Percentiles rank a stretch among this genome's conserved stretches.
phyloP scores from a whole-genome alignment of 2,888 invertebrate species.

The Tipula helvola region DNA sequence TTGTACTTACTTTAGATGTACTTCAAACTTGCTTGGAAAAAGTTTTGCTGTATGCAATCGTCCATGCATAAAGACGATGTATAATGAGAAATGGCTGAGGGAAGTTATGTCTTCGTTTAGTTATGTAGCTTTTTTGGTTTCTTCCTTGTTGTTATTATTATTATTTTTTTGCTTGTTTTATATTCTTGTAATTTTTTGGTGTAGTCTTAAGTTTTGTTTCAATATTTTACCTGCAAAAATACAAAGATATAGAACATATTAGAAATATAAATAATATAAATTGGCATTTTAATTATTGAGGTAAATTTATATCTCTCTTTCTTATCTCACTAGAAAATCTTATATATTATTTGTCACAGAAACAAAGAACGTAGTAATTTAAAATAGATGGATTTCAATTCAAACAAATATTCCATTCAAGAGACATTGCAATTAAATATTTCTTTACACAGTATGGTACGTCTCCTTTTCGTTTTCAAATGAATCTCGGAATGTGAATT shows the following conservation, averaged over 20 bases:
- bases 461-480: not conserved
- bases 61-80: constrained; percentile 5
- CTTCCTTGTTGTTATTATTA: not conserved
- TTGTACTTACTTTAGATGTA: constrained; percentile 9
- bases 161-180: not conserved
- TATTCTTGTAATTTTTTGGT: not conserved
- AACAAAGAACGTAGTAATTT: not conserved
- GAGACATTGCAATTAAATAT: not conserved
- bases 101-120: not conserved
- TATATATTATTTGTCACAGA: not conserved
- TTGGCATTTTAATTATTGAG: not conserved
- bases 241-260: not conserved
- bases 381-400: not conserved
- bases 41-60: constrained; percentile 4
- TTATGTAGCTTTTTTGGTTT: not conserved
- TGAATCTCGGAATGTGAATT: not conserved
- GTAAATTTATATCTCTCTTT: not conserved
- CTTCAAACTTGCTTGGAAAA: not conserved
- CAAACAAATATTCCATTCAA: not conserved
- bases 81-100: not conserved
- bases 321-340: not conserved
- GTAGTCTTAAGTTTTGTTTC: constrained; percentile 5
- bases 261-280: not conserved
- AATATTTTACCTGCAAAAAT: not conserved
- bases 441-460: not conserved